phyloP scores from a whole-genome alignment of 2,797 vertebrate species.

The Helostoma temminkii region DNA sequence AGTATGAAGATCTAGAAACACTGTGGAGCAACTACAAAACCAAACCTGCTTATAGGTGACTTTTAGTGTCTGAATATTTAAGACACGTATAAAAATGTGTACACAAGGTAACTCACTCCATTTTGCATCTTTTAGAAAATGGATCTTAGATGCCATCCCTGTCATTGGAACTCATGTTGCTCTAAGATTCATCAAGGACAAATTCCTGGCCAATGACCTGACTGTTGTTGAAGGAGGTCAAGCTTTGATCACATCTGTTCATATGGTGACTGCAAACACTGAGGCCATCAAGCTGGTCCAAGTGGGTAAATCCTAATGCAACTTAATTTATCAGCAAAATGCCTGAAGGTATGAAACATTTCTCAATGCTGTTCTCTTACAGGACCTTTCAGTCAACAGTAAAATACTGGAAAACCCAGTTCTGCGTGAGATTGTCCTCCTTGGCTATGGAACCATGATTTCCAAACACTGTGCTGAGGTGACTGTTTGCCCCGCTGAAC shows the following conservation, averaged over 20 bases:
- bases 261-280: conserved; percentile 80
- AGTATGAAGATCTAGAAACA: conserved; percentile 71
- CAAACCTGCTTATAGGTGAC: conserved; percentile 83
- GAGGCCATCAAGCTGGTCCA: conserved; percentile 76
- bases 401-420: conserved; percentile 62
- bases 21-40: conserved; percentile 83
- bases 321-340: neutral
- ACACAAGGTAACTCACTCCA: neutral
- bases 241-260: conserved; percentile 79
- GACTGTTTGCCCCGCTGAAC: conserved; percentile 79
- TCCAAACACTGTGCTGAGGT: conserved; percentile 82
- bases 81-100: neutral
- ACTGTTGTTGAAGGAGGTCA: conserved; percentile 78
- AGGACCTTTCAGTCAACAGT: conserved; percentile 55
- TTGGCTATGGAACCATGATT: conserved; percentile 87
- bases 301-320: conserved; percentile 42
- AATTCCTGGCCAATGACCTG: conserved; percentile 80
- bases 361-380: conserved; percentile 3
- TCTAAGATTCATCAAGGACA: conserved; percentile 86
- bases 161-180: conserved; percentile 79
- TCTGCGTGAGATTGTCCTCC: conserved; percentile 80
- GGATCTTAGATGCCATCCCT: conserved; percentile 85
- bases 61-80: conserved; percentile 21
- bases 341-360: neutral
- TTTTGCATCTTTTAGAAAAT: conserved; percentile 75